These are phyloP conservation scores for Falco cherrug DNA, from an alignment of 2,797 vertebrate genomes.

Conservation along the genomic window DNA sequence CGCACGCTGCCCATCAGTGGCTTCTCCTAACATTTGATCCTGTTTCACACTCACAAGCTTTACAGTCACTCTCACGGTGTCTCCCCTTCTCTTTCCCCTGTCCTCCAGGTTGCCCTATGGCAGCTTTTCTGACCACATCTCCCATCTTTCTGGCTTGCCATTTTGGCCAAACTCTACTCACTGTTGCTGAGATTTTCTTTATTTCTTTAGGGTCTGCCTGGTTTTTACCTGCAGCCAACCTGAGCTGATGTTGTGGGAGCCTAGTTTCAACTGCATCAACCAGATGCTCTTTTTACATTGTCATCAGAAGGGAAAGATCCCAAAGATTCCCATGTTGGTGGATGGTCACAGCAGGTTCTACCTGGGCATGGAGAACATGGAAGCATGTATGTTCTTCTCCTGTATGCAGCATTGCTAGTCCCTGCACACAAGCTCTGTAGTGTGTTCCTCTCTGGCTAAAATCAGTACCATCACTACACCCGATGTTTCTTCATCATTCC, in stretches of 20 bases:
- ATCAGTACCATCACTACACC: not conserved
- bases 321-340: not conserved
- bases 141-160: not conserved
- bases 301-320: not conserved
- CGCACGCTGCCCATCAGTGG: not conserved
- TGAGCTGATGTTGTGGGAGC: not conserved
- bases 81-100: not conserved
- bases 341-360: not conserved
- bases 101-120: not conserved
- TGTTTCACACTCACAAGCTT: not conserved
- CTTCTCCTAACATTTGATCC: not conserved
- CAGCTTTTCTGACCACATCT: not conserved
- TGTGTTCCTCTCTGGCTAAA: not conserved
- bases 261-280: not conserved
- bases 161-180: not conserved
- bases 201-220: not conserved
- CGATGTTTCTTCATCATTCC: not conserved
- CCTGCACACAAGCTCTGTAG: not conserved
- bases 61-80: too few relatives aligned
- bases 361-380: not conserved
- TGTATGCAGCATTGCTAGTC: not conserved
- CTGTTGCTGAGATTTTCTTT: not conserved
- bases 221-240: not conserved
- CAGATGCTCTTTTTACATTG: not conserved
- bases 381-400: not conserved